Conservation (phyloP, 2,888 invertebrate species). For the Orthonevra nobilis region DNA sequence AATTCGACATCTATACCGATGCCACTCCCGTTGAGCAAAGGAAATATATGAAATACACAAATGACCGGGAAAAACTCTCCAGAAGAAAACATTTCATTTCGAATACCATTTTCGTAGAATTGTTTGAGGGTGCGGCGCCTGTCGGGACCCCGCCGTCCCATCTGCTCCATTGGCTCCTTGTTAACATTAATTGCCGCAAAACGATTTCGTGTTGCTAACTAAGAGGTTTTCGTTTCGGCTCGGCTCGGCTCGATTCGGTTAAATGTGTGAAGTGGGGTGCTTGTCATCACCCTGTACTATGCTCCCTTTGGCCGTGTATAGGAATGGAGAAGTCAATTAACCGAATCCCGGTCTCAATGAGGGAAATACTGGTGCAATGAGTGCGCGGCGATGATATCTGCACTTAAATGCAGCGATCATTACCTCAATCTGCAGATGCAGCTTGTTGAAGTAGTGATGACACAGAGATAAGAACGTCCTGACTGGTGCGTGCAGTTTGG, state of each 20-base stretch:
- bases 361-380: conserved; percentile 66
- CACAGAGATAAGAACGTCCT: conserved; percentile 61
- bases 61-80: conserved; percentile 31
- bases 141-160: conserved; percentile 50
- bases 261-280: conserved; percentile 67
- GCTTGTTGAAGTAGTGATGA: conserved; percentile 48
- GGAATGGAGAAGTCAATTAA: conserved; percentile 67
- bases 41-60: conserved; percentile 36
- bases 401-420: conserved; percentile 66
- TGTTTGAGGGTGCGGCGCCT: conserved; percentile 40
- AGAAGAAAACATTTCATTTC: conserved; percentile 55
- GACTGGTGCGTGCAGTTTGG: conserved; percentile 6
- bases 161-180: conserved; percentile 70
- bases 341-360: conserved; percentile 54
- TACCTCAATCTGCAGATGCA: conserved; percentile 68
- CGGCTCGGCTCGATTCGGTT: no score
- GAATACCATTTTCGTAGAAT: conserved; percentile 22
- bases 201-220: conserved; percentile 68
- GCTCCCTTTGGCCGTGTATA: conserved; percentile 25
- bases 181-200: conserved; percentile 70
- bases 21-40: conserved; percentile 55
- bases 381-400: conserved; percentile 69
- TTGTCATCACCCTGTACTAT: conserved; percentile 55
- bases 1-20: no score
- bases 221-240: conserved; percentile 64